Conservation (phyloP, 2,113 vertebrate genomes). For the Leptobrachium ailaonicum region DNA sequence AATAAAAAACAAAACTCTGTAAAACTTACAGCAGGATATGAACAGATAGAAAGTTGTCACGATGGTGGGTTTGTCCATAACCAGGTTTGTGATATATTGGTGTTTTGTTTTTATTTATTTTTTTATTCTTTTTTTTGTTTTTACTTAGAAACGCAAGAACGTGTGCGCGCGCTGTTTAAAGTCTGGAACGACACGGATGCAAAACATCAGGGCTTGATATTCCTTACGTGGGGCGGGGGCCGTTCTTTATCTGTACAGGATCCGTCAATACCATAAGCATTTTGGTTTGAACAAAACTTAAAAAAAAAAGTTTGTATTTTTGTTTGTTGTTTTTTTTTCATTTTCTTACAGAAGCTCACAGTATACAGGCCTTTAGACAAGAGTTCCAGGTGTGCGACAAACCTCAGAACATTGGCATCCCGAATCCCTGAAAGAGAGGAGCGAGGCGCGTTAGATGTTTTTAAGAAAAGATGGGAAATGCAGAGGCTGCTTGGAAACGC, state of each 20-base stretch:
- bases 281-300: constrained; percentile 60
- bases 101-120: constrained; percentile 7
- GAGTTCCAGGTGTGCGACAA: constrained; percentile 79
- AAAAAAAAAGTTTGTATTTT: constrained; percentile 69
- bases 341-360: constrained; percentile 79
- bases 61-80: constrained; percentile 25
- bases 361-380: constrained; percentile 92
- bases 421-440: constrained; percentile 81
- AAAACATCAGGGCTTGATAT: not conserved
- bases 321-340: constrained; percentile 63
- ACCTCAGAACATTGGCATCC: constrained; percentile 98
- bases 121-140: constrained; percentile 1
- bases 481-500: too few species aligned
- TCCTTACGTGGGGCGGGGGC: not conserved
- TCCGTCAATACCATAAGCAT: constrained; percentile 40
- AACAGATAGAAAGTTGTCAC: constrained; percentile 21
- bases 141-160: constrained; percentile 24
- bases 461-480: too few species aligned
- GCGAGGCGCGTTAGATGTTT: too few species aligned
- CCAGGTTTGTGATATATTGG: not conserved
- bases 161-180: not conserved
- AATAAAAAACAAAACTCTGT: not conserved
- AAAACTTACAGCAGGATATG: constrained; percentile 34
- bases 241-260: constrained; percentile 11
- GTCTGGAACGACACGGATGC: not conserved